phyloP scores from a whole-genome alignment of 2,113 vertebrate genomes.

The Nycticorax nycticorax region DNA sequence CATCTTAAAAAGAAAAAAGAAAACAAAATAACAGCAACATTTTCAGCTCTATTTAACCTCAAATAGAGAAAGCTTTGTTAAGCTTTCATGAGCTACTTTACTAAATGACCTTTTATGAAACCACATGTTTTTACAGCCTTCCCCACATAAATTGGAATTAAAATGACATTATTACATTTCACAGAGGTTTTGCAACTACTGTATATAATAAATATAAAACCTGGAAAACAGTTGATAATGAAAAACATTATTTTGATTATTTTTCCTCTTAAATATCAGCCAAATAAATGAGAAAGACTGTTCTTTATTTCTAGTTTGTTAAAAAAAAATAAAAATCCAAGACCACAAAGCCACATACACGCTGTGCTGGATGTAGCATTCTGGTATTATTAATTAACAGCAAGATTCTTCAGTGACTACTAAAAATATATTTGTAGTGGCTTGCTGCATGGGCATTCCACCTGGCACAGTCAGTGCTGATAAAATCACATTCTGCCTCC shows the following conservation, averaged over 20 bases:
- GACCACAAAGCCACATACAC: neutral
- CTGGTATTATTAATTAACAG: neutral
- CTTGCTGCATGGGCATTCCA: neutral
- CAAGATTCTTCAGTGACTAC: neutral
- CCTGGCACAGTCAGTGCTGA: neutral
- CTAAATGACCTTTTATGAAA: neutral
- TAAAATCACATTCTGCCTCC: neutral
- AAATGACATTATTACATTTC: neutral
- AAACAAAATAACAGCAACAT: neutral
- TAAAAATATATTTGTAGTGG: neutral
- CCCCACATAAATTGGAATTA: neutral
- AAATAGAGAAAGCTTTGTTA: neutral
- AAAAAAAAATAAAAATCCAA: neutral
- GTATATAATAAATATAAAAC: neutral
- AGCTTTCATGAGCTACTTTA: neutral
- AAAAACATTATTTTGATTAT: neutral
- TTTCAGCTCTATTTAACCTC: constrained; percentile 40
- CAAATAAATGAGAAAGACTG: neutral
- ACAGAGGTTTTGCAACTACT: neutral
- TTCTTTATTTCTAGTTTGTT: neutral
- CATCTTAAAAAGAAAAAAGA: neutral
- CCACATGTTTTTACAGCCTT: neutral
- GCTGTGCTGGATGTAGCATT: neutral
- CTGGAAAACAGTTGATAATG: neutral
- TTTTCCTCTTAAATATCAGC: neutral